A percentile compares a stretch with the other conserved stretches of the same genome.
phyloP scores from a whole-genome alignment of 2,888 invertebrate species.

The Choristoneura rosaceana region DNA sequence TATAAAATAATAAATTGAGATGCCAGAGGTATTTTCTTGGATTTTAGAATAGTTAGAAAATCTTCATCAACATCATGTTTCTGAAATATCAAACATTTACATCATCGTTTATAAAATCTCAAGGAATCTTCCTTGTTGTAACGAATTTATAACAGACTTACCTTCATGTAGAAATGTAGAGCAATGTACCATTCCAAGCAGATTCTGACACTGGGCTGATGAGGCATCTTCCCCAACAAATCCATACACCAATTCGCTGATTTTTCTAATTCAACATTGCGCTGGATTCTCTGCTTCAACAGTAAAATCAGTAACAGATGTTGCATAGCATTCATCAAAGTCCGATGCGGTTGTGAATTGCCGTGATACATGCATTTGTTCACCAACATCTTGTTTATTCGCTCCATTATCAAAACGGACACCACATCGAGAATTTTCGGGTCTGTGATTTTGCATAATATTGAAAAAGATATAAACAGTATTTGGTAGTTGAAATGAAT shows the following conservation, averaged over 20 bases:
- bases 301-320: conserved; percentile 63
- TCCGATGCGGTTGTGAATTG: conserved; percentile 70
- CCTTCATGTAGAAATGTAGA: conserved; percentile 66
- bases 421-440: conserved; percentile 56
- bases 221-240: conserved; percentile 69
- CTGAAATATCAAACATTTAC: conserved; percentile 56
- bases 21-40: conserved; percentile 62
- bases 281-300: conserved; percentile 50
- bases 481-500: conserved; percentile 68
- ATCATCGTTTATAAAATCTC: neutral
- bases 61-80: conserved; percentile 60
- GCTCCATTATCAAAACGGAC: conserved; percentile 59
- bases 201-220: conserved; percentile 71
- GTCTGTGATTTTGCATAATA: conserved; percentile 61
- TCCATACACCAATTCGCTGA: conserved; percentile 65
- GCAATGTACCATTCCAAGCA: conserved; percentile 76
- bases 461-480: conserved; percentile 59
- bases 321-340: conserved; percentile 68
- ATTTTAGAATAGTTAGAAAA: conserved; percentile 56
- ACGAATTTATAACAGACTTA: conserved; percentile 48
- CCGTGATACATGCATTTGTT: conserved; percentile 76
- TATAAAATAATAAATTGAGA: conserved; percentile 73
- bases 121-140: neutral
- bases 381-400: conserved; percentile 63
- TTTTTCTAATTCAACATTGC: conserved; percentile 47